Percentiles rank a stretch among this genome's conserved stretches.
phyloP scores from a whole-genome alignment of 2,113 vertebrate genomes.

The Procavia capensis region DNA sequence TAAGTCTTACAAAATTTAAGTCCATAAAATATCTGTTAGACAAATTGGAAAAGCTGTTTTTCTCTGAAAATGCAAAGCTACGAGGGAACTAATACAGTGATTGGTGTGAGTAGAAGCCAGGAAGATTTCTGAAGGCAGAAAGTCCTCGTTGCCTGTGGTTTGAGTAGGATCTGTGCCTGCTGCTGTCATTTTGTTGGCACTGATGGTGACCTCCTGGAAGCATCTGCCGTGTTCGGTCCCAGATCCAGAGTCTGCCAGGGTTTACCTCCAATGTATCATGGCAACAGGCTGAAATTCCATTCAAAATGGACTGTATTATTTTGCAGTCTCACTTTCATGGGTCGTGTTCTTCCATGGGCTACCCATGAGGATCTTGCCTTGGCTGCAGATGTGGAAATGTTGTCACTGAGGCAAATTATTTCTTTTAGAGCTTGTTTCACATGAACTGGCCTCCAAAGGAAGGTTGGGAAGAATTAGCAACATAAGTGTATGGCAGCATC shows the following conservation, averaged over 20 bases:
- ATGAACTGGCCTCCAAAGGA: slow-evolving; percentile 35
- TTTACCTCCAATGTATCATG: slow-evolving; percentile 56
- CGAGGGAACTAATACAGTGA: background rate
- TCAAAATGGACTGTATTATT: slow-evolving; percentile 33
- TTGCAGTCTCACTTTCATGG: slow-evolving; percentile 52
- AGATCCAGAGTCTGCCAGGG: slow-evolving; percentile 20
- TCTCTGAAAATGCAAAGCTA: background rate
- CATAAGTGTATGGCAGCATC: background rate
- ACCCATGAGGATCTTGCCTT: background rate
- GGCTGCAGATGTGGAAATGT: slow-evolving; percentile 68
- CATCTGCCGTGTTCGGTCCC: background rate
- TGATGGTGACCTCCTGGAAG: background rate
- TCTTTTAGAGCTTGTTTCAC: slow-evolving; percentile 56
- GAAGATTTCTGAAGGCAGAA: slow-evolving; percentile 15
- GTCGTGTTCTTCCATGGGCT: slow-evolving; percentile 37
- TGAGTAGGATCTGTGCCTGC: background rate
- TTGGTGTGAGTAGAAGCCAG: background rate
- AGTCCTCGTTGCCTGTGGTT: background rate
- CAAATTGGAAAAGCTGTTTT: background rate
- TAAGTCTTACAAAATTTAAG: slow-evolving; percentile 32
- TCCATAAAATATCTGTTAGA: slow-evolving; percentile 15
- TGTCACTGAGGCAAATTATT: slow-evolving; percentile 36
- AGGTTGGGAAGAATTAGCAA: slow-evolving; percentile 55
- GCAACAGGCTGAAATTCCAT: slow-evolving; percentile 36
- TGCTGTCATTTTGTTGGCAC: background rate